Base-by-base conservation (phyloP, 2,113 vertebrate genomes). In the Eurypyga helias region DNA sequence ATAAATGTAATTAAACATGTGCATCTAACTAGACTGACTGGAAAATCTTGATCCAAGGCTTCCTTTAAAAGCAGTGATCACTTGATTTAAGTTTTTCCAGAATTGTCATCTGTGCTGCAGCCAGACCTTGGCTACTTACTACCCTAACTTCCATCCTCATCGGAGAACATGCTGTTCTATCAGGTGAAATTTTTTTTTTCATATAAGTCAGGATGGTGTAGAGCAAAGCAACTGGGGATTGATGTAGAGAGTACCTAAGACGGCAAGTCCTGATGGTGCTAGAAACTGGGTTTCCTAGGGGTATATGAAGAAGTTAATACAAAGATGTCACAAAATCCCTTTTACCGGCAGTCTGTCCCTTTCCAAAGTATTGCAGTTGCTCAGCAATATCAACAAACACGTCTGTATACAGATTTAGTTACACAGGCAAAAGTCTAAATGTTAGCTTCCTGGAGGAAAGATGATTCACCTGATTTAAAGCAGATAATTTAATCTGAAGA, bases 391-490 rank as follows among this genome's bases (percentile, higher is more conserved):
- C 64, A 96, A 93, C 71, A 92, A 94, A 89, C 26, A 26, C 10
- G 26, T 76, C 28, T 73, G 83, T 86, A 52, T 18, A 52, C 0
- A 7, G 49, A 81, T 95, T 69, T 82, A 49, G 77, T 52, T 81
- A 75, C 72, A 33, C 19, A 36, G 57, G 34, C 71, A 79, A 51
- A 79, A 92, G 45, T 79, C 61, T 90, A 66, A 77, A 60, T n/a
- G n/a, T 61, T 88, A 46, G 16, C 45, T 93, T 96, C 76, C 85
- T 89, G 61, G 33, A 84, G 89, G 89, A 91, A 93, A 79, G 82
- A 83, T 83, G 61, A 90, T 75, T 95, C 92, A 92, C 66, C 83
- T 96, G 88, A 89, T 93, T 90, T 94, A 83, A 95, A 92, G 57
- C 19, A 93, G 76, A 65, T 94, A 91, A 97, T 80, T 93, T 78